Conservation (phyloP, 2,888 invertebrate species). For the Deilephila porcellus region DNA sequence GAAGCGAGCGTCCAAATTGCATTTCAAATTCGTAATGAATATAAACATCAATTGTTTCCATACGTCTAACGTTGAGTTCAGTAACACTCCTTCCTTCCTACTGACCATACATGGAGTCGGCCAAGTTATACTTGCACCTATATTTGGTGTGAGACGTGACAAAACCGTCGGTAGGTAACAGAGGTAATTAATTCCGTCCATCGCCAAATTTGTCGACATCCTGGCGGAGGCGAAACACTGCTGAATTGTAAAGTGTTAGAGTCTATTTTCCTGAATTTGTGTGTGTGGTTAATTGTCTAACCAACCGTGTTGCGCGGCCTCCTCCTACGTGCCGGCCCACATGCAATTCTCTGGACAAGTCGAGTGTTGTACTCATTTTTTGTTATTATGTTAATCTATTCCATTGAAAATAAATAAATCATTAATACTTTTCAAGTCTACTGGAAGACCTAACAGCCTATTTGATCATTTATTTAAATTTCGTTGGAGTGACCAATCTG, state of each 20-base stretch:
- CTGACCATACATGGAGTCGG: conserved; percentile 68
- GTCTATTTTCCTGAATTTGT: conserved; percentile 57
- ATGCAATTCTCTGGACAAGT: conserved; percentile 70
- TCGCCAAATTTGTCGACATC: conserved; percentile 72
- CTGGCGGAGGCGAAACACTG: conserved; percentile 57
- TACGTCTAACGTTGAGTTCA: conserved; percentile 62
- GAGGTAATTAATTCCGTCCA: conserved; percentile 75
- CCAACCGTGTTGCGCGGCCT: conserved; percentile 77
- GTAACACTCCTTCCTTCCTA: conserved; percentile 78
- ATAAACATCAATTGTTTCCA: conserved; percentile 56
- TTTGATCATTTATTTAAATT: too few species aligned
- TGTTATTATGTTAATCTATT: conserved; percentile 19
- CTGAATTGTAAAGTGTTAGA: conserved; percentile 64
- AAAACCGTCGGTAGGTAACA: conserved; percentile 55
- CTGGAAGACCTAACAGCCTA: neutral
- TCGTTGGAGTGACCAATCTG: too few species aligned
- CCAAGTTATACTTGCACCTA: conserved; percentile 63
- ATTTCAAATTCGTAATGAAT: conserved; percentile 65
- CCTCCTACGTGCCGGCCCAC: conserved; percentile 82
- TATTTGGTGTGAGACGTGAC: conserved; percentile 82
- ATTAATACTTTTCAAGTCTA: neutral
- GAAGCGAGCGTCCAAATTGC: conserved; percentile 73
- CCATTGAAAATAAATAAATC: neutral
- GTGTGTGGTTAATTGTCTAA: conserved; percentile 60
- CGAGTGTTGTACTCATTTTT: conserved; percentile 19